Evolutionary conservation across 2,888 invertebrate species (phyloP), one percentile per base, ranked within the genome.

Genomic region (Xestia sexstrigata): DNA sequence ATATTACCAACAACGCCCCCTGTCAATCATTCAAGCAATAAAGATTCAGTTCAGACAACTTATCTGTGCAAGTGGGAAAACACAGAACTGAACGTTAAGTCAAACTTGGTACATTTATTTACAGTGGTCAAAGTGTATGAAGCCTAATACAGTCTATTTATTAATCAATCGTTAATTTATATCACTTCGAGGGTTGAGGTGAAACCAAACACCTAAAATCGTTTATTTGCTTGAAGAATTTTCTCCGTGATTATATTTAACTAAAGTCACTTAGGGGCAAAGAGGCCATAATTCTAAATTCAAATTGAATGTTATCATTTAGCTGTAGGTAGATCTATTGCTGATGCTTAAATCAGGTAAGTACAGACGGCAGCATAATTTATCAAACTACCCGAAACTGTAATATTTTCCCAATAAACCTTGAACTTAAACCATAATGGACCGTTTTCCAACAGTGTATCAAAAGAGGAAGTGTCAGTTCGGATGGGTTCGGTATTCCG

Each of bases 401-500:
- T 13, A 2, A 13, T 11, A 45, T 13, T 13, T 3, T 45, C 45
- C 42, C 13, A 45, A 45, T 45, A 13, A 45, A 45, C 45, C 13
- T 45, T 45, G 13, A 13, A 45, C 45, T 13, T 45, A 45, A 30
- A 20, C 20, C 30, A 17, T 30, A 60, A 60, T 60, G 17, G 8
- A 60, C 15, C 39, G 2, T 58, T 63, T 65, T 79, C 62, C 58
- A 70, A 69, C 89, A 96, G 96, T 78, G 95, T 96, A 5, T 90
- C 94, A 0, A 93, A 92, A 74, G 95, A 96, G 26, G 96, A 96
- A 83, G 95, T 96, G 6, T 89, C 96, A 0, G 86, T 96, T 0
- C 94, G 96, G 0, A 88, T 94, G 87, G 96, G 96, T 0, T 96
- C 96, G 0, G 96, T 96, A 13, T 96, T 96, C 86, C 86, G 96